A percentile compares a stretch with the other conserved stretches of the same genome.
Conservation (phyloP, 2,888 invertebrate genomes). For the Arenicola marina region DNA sequence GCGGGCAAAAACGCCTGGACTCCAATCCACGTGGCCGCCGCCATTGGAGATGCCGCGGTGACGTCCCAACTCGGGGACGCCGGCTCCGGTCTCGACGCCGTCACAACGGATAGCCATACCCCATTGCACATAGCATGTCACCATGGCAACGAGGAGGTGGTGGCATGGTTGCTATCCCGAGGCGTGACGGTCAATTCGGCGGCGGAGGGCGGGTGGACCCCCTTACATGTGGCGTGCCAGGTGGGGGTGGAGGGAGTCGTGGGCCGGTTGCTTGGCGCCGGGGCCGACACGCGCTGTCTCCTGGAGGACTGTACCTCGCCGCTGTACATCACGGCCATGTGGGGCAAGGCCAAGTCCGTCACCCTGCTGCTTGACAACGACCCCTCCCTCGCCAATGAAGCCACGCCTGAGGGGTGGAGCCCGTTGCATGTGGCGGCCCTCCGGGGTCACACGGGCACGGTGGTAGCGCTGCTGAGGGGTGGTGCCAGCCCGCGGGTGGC, state of each 20-base stretch:
- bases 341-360: slow-evolving; percentile 15
- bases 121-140: slow-evolving; percentile 13
- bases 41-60: slow-evolving; percentile 4
- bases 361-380: slow-evolving; percentile 11
- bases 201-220: slow-evolving; percentile 13
- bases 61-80: slow-evolving; percentile 2
- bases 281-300: not conserved
- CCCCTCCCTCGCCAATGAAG: slow-evolving; percentile 4
- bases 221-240: slow-evolving; percentile 16
- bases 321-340: slow-evolving; percentile 24
- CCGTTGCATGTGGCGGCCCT: slow-evolving; percentile 24
- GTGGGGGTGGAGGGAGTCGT: slow-evolving; percentile 11
- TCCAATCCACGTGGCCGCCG: slow-evolving; percentile 12
- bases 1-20: slow-evolving; percentile 12
- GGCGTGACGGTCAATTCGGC: slow-evolving; percentile 2
- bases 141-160: not conserved
- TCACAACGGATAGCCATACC: slow-evolving; percentile 7
- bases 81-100: not conserved
- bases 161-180: slow-evolving; percentile 5
- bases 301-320: slow-evolving; percentile 8
- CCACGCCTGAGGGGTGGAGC: slow-evolving; percentile 15
- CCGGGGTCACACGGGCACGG: slow-evolving; percentile 15
- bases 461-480: slow-evolving; percentile 14
- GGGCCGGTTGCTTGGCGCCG: not conserved
- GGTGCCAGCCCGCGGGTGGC: not conserved